Evolutionary conservation across 2,113 vertebrate genomes (phyloP), one percentile per base, ranked within the genome.

Genomic region (Ameiurus melas): DNA sequence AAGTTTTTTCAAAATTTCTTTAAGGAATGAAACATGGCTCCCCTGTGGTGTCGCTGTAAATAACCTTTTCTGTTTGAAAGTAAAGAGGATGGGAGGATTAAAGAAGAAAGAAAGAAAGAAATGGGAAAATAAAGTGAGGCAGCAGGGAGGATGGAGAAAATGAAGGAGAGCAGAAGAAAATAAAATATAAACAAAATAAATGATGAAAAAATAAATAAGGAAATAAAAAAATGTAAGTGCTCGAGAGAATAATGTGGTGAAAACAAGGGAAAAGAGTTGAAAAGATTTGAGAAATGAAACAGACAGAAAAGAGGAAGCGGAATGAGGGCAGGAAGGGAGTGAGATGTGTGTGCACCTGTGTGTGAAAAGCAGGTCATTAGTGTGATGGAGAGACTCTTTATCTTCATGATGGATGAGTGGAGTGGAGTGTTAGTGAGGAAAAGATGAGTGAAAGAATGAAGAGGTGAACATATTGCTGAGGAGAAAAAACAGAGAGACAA

Each of bases 351-450:
- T 33, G 53, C 79, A 81, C 79, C 79, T 57, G 79, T 57, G 79
- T 82, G 80, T 82, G 33, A 82, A 82, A 82, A 82, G 80, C 55
- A 60, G 57, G 19, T 60, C 55, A 82, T 57, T 60, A 82, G 80
- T 82, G 55, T 82, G 57, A 82, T 25, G 80, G 80, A 82, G 33
- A 82, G 57, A 39, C 55, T 60, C 80, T 82, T 82, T 82, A 82
- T 82, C 57, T 82, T 60, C 55, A 60, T 82, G 30, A 36, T 3
- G 57, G 60, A 82, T 33, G 57, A 39, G 33, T 60, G 57, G 55
- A 39, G 30, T 8, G 0, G 55, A 60, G 55, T 60, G 55, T 36
- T 60, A 25, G 80, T 82, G 80, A 82, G 17, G 80, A 60, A 33
- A 55, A 33, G 53, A 80, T 2, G 78, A 57, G 79, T 57, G 55